Conservation (phyloP, 1,140 invertebrate genomes). For the Sesamia nonagrioides region DNA sequence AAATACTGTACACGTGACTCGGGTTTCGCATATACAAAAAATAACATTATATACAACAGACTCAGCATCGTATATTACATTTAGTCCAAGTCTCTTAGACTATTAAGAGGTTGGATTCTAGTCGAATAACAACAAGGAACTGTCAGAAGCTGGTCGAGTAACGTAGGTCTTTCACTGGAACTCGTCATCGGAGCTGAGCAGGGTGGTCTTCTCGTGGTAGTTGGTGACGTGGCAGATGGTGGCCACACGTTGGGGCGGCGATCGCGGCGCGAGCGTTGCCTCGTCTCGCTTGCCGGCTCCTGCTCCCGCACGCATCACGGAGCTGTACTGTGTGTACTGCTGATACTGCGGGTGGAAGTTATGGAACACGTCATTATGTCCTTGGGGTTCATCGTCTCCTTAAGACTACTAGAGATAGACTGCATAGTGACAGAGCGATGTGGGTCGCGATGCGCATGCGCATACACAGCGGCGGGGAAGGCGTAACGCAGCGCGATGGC, state of each 20-base stretch:
- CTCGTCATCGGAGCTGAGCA: conserved; percentile 98
- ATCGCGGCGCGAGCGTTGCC: conserved; percentile 88
- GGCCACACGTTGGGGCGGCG: conserved; percentile 90
- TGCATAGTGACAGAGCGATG: conserved; percentile 99
- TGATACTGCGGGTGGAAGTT: conserved; percentile 99
- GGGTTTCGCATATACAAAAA: no score
- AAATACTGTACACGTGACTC: no score
- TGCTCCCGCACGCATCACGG: conserved; percentile 87
- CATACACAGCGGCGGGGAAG: conserved; percentile 95
- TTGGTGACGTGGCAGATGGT: conserved; percentile 92
- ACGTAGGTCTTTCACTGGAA: conserved; percentile 91
- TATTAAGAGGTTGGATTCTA: conserved; percentile 20
- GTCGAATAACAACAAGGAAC: conserved; percentile 41
- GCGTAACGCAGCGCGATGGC: conserved; percentile 98
- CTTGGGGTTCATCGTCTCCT: conserved; percentile 99
- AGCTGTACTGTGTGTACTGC: conserved; percentile 99
- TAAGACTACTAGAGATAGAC: conserved; percentile 99
- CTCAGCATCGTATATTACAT: not conserved
- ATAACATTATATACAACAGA: no score
- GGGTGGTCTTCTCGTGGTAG: conserved; percentile 98
- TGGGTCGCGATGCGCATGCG: conserved; percentile 92
- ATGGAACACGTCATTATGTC: conserved; percentile 99
- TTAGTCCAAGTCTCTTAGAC: conserved; percentile 19
- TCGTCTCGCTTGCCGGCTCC: conserved; percentile 71
- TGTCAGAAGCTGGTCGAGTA: conserved; percentile 3